Evolutionary conservation across 53 echinoderm and acorn worm genomes (phyloP).

Genomic region (Patiria pectinifera): DNA sequence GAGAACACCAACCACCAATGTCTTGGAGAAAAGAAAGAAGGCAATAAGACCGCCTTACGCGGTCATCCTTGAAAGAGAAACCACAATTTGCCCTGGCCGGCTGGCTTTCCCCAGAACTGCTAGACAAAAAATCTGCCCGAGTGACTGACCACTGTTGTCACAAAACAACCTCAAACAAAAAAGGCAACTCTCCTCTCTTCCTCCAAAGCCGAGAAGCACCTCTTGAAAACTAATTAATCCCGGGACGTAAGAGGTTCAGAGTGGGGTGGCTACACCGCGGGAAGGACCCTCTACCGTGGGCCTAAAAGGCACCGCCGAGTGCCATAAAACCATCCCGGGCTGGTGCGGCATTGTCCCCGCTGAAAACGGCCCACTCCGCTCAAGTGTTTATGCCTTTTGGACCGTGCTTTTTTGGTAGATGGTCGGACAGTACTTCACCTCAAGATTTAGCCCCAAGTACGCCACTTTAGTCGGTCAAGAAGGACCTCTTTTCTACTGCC

Average conservation of each 20-base stretch:
- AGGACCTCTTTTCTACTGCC: background rate
- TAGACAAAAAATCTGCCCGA: conserved; percentile 3
- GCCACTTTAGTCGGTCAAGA: background rate
- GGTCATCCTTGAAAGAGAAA: background rate
- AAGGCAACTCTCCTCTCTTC: background rate
- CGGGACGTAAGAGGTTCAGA: conserved; percentile 18
- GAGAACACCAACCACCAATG: background rate
- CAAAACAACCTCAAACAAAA: conserved; percentile 22
- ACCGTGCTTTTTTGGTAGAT: background rate
- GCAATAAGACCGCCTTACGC: background rate
- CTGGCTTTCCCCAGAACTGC: background rate
- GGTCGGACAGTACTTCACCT: background rate
- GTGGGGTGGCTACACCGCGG: background rate
- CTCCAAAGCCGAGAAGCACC: conserved; percentile 39
- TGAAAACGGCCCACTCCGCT: background rate
- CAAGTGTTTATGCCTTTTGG: conserved; percentile 36
- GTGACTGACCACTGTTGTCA: conserved; percentile 3
- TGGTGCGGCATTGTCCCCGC: conserved; percentile 21
- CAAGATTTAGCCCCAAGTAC: background rate
- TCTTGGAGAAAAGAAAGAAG: background rate
- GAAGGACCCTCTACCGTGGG: background rate
- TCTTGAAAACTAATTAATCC: conserved; percentile 56
- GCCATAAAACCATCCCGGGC: conserved; percentile 25
- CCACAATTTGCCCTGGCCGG: background rate
- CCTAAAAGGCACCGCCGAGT: conserved; percentile 36